Evolutionary conservation across 2,888 invertebrate species (phyloP), one percentile per base, ranked within the genome.

Genomic region (Tryphoninae sp.): DNA sequence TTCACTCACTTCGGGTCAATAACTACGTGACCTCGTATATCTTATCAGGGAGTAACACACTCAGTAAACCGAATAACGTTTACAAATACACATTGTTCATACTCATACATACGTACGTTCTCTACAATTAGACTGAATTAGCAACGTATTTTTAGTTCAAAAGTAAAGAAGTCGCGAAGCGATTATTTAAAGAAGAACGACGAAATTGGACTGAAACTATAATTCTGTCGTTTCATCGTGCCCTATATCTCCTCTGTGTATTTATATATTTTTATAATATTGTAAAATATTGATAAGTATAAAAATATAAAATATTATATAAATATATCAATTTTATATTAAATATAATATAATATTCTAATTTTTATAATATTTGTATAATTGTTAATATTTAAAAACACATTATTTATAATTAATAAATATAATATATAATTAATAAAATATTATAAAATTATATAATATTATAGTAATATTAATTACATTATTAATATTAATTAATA

Each of bases 21-120:
- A 26, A 58, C 26, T 49, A 72, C 72, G 55, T 58, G 72, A 76
- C 76, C 72, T 68, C 75, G 64, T 75, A 80, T 71, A 71, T 80
- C 80, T 76, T 71, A 76, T 76, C 80, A 58, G 62, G 58, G 49
- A 59, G 55, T 58, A 69, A 58, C 16, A 69, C 49, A 67, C 75
- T 67, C 51, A n/a, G 58, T 51, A 40, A 53, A 16, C 45, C 7
- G 42, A 13, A 1, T 33, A 33, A 33, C 33, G 33, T 33, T 33
- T 33, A 33, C 33, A 33, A 33, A 33, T 33, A 33, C 42, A 42
- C 13, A 68, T 42, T 16, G 22, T 22, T 23, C 40, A n/a, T 7
- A 40, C 22, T 45, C 13, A 40, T 9, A 53, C 51, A 40, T 23
- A 65, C 13, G 22, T n/a, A 53, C 51, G 45, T 45, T 45, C 7